phyloP scores from a whole-genome alignment of 2,888 invertebrate genomes.

The Acleris laterana region DNA sequence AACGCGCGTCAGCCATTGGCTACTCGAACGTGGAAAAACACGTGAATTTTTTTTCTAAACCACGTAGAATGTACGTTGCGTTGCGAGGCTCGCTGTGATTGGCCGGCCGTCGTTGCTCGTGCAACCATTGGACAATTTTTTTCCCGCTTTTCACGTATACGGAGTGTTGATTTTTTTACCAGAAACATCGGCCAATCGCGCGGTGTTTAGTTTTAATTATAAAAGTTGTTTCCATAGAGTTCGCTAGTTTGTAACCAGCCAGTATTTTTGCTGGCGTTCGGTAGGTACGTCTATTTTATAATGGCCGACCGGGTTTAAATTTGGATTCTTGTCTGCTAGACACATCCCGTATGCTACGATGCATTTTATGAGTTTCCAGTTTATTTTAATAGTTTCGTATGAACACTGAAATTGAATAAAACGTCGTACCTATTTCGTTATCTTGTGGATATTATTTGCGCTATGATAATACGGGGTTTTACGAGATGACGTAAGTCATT shows the following conservation, averaged over 20 bases:
- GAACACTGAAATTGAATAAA: constrained; percentile 36
- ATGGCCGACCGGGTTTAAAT: constrained; percentile 36
- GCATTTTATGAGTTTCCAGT: constrained; percentile 46
- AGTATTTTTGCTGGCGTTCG: constrained; percentile 51
- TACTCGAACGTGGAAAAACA: constrained; percentile 76
- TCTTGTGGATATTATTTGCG: constrained; percentile 5
- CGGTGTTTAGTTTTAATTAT: constrained; percentile 75
- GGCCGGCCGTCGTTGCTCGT: constrained; percentile 57
- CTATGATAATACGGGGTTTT: constrained; percentile 5
- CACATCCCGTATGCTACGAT: constrained; percentile 50
- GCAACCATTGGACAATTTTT: constrained; percentile 76
- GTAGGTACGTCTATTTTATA: constrained; percentile 21
- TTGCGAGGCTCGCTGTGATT: constrained; percentile 59
- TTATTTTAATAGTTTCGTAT: constrained; percentile 49
- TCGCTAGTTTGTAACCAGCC: constrained; percentile 42
- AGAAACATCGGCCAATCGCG: constrained; percentile 75
- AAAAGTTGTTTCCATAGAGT: constrained; percentile 58
- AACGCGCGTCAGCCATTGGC: constrained; percentile 66
- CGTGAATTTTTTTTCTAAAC: constrained; percentile 79
- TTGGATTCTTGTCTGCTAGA: constrained; percentile 43
- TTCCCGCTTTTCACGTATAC: constrained; percentile 80
- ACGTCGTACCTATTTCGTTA: constrained; percentile 12
- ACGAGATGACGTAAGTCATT: constrained; percentile 11
- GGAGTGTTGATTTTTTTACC: constrained; percentile 69
- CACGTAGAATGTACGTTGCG: constrained; percentile 79